Evolutionary conservation across 2,888 invertebrate species (phyloP).

Genomic region (Amblyjoppa fuscipennis): DNA sequence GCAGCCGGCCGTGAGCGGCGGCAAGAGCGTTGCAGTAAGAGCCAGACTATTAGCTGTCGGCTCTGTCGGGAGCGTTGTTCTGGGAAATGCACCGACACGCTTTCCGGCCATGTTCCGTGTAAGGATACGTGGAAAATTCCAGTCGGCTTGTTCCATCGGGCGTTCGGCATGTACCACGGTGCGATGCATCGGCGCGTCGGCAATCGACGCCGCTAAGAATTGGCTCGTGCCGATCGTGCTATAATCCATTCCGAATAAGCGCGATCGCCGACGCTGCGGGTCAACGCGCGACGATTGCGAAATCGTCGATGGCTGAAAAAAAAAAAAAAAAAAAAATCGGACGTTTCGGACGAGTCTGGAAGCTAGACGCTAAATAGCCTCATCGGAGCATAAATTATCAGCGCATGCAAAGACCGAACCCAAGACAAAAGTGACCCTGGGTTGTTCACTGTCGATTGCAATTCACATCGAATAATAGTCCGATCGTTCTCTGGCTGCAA

Average conservation of each 20-base stretch:
- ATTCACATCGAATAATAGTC: not conserved
- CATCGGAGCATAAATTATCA: conserved; percentile 31
- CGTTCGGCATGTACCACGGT: not conserved
- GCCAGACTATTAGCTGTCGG: conserved; percentile 20
- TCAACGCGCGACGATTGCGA: not conserved
- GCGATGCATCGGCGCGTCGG: not conserved
- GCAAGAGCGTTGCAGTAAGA: not conserved
- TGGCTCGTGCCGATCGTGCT: conserved; percentile 4
- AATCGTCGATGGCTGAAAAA: not conserved
- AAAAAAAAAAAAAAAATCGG: not conserved
- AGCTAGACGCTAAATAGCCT: conserved; percentile 1
- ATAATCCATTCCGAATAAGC: not conserved
- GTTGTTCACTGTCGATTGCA: not conserved
- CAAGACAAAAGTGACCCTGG: conserved; percentile 13
- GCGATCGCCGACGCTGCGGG: not conserved
- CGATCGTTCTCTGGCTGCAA: not conserved
- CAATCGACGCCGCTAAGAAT: not conserved
- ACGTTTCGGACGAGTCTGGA: not conserved
- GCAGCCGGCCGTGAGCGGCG: not conserved
- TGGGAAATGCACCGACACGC: conserved; percentile 54
- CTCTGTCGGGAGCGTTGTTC: conserved; percentile 43
- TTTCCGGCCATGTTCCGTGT: conserved; percentile 55
- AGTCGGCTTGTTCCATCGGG: conserved; percentile 12
- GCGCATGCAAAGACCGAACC: conserved; percentile 14
- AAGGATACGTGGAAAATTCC: conserved; percentile 67